Evolutionary conservation across 2,888 invertebrate genomes (phyloP).

Genomic region (Chironomus riparius): DNA sequence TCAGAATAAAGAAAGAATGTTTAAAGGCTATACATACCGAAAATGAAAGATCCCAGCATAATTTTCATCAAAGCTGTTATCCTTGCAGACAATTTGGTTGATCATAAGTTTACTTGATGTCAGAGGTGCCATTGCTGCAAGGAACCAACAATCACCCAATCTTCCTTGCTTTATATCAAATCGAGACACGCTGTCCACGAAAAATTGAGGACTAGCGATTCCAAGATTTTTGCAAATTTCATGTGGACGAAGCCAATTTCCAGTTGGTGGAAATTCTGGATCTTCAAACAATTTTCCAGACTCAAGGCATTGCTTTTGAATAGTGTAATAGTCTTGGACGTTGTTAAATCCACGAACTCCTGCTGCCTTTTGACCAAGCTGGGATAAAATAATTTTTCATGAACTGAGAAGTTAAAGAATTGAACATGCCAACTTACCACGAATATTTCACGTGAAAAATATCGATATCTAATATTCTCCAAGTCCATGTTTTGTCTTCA

Average conservation of each 20-base stretch:
- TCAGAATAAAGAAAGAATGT: too few relatives aligned
- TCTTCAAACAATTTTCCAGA: conserved; percentile 79
- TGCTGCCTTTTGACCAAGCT: conserved; percentile 75
- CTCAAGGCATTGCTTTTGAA: conserved; percentile 59
- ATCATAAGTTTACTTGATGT: conserved; percentile 79
- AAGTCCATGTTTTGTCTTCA: too few relatives aligned
- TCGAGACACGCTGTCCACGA: conserved; percentile 89
- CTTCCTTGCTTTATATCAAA: conserved; percentile 98
- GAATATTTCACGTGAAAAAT: too few relatives aligned
- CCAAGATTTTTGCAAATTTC: conserved; percentile 51
- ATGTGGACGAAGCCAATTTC: conserved; percentile 84
- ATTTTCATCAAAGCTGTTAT: conserved; percentile 86
- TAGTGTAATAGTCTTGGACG: conserved; percentile 53
- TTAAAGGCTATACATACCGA: too few relatives aligned
- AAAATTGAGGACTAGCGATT: conserved; percentile 73
- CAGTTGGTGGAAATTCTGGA: conserved; percentile 75
- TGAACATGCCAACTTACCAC: too few relatives aligned
- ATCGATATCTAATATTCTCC: too few relatives aligned
- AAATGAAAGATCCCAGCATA: conserved; percentile 95
- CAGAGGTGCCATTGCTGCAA: conserved; percentile 90
- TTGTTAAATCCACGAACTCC: conserved; percentile 48
- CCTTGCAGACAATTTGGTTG: conserved; percentile 91
- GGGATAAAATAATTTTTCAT: too few relatives aligned
- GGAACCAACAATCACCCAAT: conserved; percentile 92
- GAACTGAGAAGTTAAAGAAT: too few relatives aligned